A percentile compares a stretch with the other conserved stretches of the same genome.
phyloP scores from a whole-genome alignment of 2,888 invertebrate species.

The Tholera decimalis region DNA sequence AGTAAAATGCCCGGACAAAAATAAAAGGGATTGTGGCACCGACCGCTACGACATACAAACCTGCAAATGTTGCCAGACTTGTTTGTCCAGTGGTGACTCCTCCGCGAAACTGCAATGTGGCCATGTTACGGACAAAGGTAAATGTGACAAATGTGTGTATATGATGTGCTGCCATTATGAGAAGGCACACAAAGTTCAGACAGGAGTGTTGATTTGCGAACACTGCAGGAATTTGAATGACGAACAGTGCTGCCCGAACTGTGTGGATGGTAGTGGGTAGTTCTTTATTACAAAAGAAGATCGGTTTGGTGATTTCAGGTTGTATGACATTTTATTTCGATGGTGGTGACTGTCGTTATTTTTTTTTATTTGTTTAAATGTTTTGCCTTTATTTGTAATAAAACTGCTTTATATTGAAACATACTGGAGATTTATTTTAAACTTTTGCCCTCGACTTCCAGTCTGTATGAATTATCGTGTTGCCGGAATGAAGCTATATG shows the following conservation, averaged over 20 bases:
- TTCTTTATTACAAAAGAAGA: background rate
- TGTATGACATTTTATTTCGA: conserved; percentile 18
- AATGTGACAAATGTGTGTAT: conserved; percentile 72
- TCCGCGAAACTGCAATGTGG: conserved; percentile 67
- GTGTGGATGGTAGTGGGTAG: conserved; percentile 46
- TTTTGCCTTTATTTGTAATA: conserved; percentile 45
- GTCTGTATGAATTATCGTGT: no score
- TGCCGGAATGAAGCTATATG: no score
- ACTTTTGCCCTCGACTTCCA: no score
- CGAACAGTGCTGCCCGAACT: conserved; percentile 39
- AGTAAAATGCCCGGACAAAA: conserved; percentile 72
- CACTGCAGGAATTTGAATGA: conserved; percentile 62
- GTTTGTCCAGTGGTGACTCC: conserved; percentile 82
- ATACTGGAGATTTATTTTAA: background rate
- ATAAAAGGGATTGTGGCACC: conserved; percentile 2
- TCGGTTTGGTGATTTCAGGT: conserved; percentile 42
- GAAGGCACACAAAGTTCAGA: conserved; percentile 60
- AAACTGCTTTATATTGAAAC: conserved; percentile 5
- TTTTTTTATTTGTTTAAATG: conserved; percentile 25
- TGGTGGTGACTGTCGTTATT: background rate
- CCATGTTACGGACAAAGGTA: conserved; percentile 60
- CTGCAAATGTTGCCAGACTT: conserved; percentile 74
- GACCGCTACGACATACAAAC: conserved; percentile 20
- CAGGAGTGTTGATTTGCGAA: conserved; percentile 68
- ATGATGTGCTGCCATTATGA: conserved; percentile 76